Evolutionary conservation across 2,113 vertebrate species (phyloP).

Genomic region (Atractosteus spatula): DNA sequence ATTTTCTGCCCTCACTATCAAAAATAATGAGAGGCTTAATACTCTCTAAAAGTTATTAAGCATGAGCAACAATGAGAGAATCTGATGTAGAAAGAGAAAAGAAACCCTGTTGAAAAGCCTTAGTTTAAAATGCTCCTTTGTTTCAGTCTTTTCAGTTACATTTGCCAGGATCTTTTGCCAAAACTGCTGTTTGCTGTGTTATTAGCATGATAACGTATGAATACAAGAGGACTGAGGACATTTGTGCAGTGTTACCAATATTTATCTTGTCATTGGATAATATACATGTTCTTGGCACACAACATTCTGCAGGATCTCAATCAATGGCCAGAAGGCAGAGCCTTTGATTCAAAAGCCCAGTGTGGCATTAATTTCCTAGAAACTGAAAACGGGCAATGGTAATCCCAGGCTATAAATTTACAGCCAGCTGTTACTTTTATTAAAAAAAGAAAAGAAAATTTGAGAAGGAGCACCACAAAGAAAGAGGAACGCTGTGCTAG

Average conservation of each 20-base stretch:
- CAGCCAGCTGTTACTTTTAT: constrained; percentile 16
- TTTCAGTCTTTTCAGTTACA: constrained; percentile 1
- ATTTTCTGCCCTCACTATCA: too few species aligned
- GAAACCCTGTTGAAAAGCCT: neutral
- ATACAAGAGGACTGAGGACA: neutral
- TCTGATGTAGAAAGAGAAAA: neutral
- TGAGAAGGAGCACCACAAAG: neutral
- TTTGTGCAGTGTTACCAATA: neutral
- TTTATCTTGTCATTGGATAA: constrained; percentile 18
- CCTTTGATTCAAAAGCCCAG: constrained; percentile 6
- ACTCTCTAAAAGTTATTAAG: too few species aligned
- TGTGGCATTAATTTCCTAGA: constrained; percentile 12
- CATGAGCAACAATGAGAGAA: too few species aligned
- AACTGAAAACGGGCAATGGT: constrained; percentile 6
- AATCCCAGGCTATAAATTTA: constrained; percentile 16
- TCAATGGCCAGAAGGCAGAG: constrained; percentile 9
- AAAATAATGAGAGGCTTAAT: too few species aligned
- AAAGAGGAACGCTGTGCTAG: neutral
- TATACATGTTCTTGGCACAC: neutral
- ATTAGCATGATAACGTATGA: neutral
- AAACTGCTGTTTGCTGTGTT: constrained; percentile 6
- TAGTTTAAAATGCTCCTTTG: constrained; percentile 5
- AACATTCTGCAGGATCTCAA: neutral
- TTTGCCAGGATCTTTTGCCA: constrained; percentile 3
- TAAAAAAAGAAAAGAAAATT: constrained; percentile 10